Conservation (phyloP, 2,888 invertebrate genomes). For the Cyclophora punctaria region DNA sequence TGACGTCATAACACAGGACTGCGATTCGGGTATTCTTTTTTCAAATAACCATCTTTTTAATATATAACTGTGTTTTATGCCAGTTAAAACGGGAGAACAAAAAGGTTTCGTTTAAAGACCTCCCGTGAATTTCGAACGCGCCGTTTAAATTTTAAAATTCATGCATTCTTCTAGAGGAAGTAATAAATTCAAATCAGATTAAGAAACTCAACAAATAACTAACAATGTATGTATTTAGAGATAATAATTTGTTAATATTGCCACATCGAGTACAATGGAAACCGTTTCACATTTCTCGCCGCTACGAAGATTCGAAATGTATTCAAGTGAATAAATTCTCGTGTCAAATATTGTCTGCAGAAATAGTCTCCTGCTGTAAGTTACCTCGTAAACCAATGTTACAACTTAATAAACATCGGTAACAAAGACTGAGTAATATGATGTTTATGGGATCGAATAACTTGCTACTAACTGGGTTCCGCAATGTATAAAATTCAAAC, state of each 20-base stretch:
- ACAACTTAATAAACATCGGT: slow-evolving; percentile 58
- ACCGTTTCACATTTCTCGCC: slow-evolving; percentile 23
- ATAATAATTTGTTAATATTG: no score
- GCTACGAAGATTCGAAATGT: slow-evolving; percentile 3
- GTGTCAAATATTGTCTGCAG: slow-evolving; percentile 48
- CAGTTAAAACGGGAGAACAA: slow-evolving; percentile 21
- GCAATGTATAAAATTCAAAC: no score
- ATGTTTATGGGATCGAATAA: neutral
- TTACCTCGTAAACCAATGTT: slow-evolving; percentile 48
- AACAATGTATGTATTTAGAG: no score
- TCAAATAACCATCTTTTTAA: slow-evolving; percentile 38
- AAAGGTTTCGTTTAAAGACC: neutral
- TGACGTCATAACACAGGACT: slow-evolving; percentile 55
- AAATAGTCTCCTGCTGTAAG: slow-evolving; percentile 44
- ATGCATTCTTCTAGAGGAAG: no score
- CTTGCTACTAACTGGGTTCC: no score
- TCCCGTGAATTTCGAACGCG: neutral
- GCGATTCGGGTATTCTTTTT: slow-evolving; percentile 41
- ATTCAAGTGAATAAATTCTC: slow-evolving; percentile 57
- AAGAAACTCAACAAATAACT: no score
- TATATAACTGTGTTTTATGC: slow-evolving; percentile 35
- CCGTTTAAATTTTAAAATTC: no score
- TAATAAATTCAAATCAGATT: no score
- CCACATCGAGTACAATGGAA: slow-evolving; percentile 32
- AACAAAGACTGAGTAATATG: slow-evolving; percentile 2